Evolutionary conservation across 2,113 vertebrate species (phyloP).

Genomic region (Daboia siamensis): DNA sequence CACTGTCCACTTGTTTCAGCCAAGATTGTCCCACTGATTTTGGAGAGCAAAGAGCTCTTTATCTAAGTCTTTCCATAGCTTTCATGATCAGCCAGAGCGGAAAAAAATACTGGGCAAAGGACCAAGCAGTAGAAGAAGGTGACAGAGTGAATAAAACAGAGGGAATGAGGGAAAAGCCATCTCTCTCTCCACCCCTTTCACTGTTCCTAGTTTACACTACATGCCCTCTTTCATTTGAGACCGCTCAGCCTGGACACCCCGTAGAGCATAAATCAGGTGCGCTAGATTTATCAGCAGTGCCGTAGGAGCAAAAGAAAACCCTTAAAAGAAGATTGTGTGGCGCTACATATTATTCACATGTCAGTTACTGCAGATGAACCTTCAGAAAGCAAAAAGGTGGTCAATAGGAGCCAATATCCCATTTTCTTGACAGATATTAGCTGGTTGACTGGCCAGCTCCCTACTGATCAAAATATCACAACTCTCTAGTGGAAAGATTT

Average conservation of each 20-base stretch:
- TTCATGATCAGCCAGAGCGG: slow-evolving; percentile 21
- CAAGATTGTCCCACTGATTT: background rate
- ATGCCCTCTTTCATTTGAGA: slow-evolving; percentile 15
- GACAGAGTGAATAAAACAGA: background rate
- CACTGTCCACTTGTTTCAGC: too few relatives aligned
- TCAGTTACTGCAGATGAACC: background rate
- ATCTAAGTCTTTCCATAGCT: slow-evolving; percentile 2
- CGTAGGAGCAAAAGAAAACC: background rate
- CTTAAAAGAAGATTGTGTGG: slow-evolving; percentile 17
- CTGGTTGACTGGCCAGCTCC: background rate
- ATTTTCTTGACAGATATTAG: slow-evolving; percentile 28
- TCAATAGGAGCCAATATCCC: background rate
- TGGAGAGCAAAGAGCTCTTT: slow-evolving; percentile 19
- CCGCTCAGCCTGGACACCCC: background rate
- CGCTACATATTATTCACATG: background rate
- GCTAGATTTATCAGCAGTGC: slow-evolving; percentile 8
- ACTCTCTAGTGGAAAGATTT: slow-evolving; percentile 21
- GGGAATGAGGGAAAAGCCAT: background rate
- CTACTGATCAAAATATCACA: slow-evolving; percentile 5
- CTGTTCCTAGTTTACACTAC: background rate
- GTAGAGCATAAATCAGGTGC: slow-evolving; percentile 3
- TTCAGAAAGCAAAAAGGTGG: background rate
- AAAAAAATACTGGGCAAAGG: background rate
- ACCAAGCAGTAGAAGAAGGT: background rate
- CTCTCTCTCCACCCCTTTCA: background rate